phyloP scores from a whole-genome alignment of 2,888 invertebrate genomes.

The Drosophila peninsularis region DNA sequence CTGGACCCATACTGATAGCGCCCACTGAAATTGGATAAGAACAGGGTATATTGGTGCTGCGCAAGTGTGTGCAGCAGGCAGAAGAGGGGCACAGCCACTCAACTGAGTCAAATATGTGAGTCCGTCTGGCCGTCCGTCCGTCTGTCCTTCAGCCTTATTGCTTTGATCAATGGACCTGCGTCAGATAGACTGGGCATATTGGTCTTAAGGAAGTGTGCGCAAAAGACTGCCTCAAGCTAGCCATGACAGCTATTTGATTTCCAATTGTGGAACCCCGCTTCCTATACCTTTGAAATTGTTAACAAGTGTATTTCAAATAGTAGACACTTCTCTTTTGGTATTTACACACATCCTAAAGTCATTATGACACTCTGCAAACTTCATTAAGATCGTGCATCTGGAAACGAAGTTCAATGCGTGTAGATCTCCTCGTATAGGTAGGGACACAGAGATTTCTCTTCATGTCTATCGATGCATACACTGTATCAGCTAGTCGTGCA shows the following conservation, averaged over 20 bases:
- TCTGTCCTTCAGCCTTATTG: too few species aligned
- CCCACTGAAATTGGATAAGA: neutral
- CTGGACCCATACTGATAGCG: neutral
- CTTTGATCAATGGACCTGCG: too few species aligned
- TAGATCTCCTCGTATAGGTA: too few species aligned
- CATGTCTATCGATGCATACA: too few species aligned
- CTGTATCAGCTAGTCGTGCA: neutral
- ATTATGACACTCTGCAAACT: neutral
- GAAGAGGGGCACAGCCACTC: neutral
- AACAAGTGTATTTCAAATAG: too few species aligned
- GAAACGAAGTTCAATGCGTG: neutral
- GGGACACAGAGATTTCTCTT: too few species aligned
- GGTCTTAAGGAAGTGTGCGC: too few species aligned
- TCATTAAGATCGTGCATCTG: too few species aligned
- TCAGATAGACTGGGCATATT: too few species aligned
- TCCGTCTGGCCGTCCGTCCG: too few species aligned
- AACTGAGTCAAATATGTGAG: neutral
- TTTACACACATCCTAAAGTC: neutral
- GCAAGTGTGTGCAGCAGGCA: neutral
- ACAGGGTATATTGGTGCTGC: neutral
- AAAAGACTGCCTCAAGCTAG: too few species aligned
- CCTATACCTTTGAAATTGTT: neutral
- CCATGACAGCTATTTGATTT: too few species aligned
- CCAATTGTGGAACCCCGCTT: rapidly evolving
- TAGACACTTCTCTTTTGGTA: neutral